Base-by-base conservation (phyloP, 2,888 invertebrate genomes). In the Syrista parreyssii region DNA sequence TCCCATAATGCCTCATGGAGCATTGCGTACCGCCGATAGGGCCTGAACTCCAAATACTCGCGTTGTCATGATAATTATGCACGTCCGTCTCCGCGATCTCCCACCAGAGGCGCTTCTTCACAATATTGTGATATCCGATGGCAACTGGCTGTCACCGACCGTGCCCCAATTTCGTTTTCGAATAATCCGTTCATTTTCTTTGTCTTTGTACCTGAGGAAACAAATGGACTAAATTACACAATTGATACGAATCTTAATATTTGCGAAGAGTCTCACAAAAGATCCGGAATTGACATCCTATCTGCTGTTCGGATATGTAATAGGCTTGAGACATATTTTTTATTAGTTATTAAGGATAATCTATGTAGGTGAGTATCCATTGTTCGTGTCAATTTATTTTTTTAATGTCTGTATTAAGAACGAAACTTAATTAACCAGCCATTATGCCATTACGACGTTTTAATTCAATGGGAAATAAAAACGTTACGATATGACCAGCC, bases 1-100 rank as follows among this genome's bases (percentile, higher is more conserved):
- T 76, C 78, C 55, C 75, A 71, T 87, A 87, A 87, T 87, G 85
- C 84, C 82, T 12, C 83, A 85, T 85, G 83, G 83, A 72, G 78
- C 80, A 88, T 89, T 89, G 85, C 86, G 85, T 86, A 84, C 81
- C 82, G 69, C 73, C 79, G 87, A 90, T 90, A 87, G 84, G 82
- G 79, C 81, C 71, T 81, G 84, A 83, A 30, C 84, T 85, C 85
- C 85, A 89, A 90, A 89, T 87, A 88, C 83, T 82, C 78, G 68
- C 83, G 86, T 90, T 90, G 89, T 90, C 88, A 90, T 90, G 89
- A 87, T 90, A 90, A 90, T 90, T 86, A 88, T 85, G 85, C 76
- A 77, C 79, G 78, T 81, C 79, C 82, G 79, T 78, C 78, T 79
- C n/a, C 40, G 80, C 80, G 82, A 84, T 84, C 80, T 84, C 79